Evolutionary conservation across 2,113 vertebrate species (phyloP).

Genomic region (Tragelaphus scriptus): DNA sequence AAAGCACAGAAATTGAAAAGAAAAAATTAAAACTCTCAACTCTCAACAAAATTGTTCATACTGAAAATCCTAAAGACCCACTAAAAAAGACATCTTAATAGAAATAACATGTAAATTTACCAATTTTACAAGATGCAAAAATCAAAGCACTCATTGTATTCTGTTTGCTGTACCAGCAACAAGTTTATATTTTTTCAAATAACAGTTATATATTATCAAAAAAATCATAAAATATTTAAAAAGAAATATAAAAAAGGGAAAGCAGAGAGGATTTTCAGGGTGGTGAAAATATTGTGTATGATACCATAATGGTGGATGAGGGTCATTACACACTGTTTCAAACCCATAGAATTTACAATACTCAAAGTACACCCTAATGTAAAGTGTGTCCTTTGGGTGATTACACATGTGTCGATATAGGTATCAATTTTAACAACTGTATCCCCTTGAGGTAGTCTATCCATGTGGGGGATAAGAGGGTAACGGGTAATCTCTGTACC

Average conservation of each 20-base stretch:
- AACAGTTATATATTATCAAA: neutral
- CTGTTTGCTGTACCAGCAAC: neutral
- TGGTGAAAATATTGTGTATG: neutral
- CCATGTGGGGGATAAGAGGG: neutral
- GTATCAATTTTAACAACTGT: neutral
- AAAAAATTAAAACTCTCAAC: neutral
- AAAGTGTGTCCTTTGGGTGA: neutral
- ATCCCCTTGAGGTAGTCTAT: neutral
- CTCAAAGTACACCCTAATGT: neutral
- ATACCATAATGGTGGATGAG: neutral
- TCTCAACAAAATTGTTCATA: neutral
- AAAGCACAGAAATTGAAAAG: neutral
- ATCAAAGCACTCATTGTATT: neutral
- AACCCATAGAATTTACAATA: neutral
- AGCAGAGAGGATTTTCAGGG: neutral
- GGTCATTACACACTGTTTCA: neutral
- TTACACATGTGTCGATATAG: neutral
- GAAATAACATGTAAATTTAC: neutral
- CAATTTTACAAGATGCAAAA: neutral
- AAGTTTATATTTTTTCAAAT: neutral
- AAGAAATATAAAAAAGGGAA: neutral
- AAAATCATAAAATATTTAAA: neutral
- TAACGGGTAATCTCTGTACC: neutral
- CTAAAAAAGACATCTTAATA: neutral
- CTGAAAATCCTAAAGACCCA: neutral